Evolutionary conservation across 2,113 vertebrate species (phyloP).

Genomic region (Cinclus cinclus): DNA sequence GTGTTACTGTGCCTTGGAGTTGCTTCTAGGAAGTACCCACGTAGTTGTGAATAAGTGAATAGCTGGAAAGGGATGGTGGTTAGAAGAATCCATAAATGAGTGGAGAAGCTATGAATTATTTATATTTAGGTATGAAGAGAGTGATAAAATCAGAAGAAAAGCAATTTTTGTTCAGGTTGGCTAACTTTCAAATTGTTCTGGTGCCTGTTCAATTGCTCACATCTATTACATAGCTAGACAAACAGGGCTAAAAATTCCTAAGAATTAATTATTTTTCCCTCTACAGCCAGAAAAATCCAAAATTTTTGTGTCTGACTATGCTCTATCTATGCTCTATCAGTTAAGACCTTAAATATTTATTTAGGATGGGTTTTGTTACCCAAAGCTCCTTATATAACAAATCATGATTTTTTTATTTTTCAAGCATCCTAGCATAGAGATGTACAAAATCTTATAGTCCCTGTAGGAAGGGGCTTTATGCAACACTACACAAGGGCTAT

Average conservation of each 20-base stretch:
- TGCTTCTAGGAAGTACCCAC: background rate
- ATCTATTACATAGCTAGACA: background rate
- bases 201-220: background rate
- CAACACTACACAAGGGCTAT: background rate
- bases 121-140: background rate
- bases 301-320: background rate
- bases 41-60: background rate
- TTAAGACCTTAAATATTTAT: background rate
- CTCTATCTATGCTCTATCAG: background rate
- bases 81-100: background rate
- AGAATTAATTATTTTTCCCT: background rate
- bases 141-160: background rate
- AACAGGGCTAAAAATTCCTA: background rate
- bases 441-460: background rate
- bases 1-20: background rate
- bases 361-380: background rate
- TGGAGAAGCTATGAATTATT: background rate
- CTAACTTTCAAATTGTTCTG: background rate
- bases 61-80: background rate
- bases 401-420: background rate
- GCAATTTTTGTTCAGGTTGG: background rate
- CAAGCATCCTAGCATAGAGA: background rate
- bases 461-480: background rate
- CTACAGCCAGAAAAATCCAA: background rate
- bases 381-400: background rate